Evolutionary conservation across 1,140 invertebrate genomes (phyloP).

Genomic region (Arctopsyche grandis): DNA sequence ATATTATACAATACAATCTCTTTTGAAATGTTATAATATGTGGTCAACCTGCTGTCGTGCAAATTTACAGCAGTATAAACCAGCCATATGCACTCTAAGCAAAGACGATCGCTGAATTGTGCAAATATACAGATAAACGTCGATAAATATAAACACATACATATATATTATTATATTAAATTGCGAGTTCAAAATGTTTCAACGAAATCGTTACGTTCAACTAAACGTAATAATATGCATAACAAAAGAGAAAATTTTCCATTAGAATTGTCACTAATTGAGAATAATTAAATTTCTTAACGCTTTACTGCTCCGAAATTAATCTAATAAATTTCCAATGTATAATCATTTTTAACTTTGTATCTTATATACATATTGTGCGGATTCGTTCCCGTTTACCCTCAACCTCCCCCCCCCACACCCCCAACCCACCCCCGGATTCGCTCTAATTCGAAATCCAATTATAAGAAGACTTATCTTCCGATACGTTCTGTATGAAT

Average conservation of each 20-base stretch:
- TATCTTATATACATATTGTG: neutral
- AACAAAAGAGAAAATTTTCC: conserved; percentile 7
- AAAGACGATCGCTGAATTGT: no score
- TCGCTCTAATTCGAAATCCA: conserved; percentile 19
- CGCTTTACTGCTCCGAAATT: conserved; percentile 12
- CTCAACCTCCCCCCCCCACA: no score
- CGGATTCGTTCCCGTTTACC: neutral
- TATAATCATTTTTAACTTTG: conserved; percentile 2
- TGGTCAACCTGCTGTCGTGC: neutral
- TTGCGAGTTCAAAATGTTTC: neutral
- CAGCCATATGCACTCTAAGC: no score
- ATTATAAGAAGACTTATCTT: conserved; percentile 11
- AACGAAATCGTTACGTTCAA: no score
- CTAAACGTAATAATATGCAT: no score
- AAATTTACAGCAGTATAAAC: no score
- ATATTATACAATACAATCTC: neutral
- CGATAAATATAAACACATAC: no score
- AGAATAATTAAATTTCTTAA: conserved; percentile 24
- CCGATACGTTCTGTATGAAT: no score
- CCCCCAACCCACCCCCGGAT: neutral
- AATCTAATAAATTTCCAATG: conserved; percentile 29
- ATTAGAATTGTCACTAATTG: conserved; percentile 13
- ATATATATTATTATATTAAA: no score
- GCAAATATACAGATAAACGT: no score
- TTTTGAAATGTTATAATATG: neutral